phyloP scores from a whole-genome alignment of 1,140 invertebrate species.

The Heterodera carotae region DNA sequence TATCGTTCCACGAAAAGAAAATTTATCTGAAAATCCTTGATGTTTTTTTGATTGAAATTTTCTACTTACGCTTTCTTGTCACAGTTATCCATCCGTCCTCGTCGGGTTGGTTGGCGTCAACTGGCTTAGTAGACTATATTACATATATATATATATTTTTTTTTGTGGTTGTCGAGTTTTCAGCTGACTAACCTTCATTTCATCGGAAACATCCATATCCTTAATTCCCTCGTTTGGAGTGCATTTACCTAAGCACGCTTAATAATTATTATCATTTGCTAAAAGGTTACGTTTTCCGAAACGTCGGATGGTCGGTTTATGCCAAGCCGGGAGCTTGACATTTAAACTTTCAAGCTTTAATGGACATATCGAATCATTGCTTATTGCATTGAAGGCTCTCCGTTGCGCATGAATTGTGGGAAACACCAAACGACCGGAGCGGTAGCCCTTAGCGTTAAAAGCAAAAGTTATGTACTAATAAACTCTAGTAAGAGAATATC shows the following conservation, averaged over 20 bases:
- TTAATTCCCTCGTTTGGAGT: background rate
- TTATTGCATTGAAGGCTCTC: background rate
- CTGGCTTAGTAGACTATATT: background rate
- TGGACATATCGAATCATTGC: background rate
- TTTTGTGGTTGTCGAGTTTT: background rate
- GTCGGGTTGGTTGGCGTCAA: background rate
- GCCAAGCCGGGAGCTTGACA: slow-evolving; percentile 17
- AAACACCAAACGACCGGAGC: slow-evolving; percentile 18
- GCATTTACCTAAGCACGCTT: background rate
- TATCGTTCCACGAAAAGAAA: slow-evolving; percentile 32
- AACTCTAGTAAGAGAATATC: too few relatives aligned
- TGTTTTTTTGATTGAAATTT: background rate
- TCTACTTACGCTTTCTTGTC: slow-evolving; percentile 25
- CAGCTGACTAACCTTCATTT: background rate
- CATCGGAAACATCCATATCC: background rate
- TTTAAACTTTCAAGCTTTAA: slow-evolving; percentile 14
- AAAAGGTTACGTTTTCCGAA: background rate
- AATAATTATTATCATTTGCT: background rate
- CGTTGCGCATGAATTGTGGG: background rate
- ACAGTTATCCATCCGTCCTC: slow-evolving; percentile 27
- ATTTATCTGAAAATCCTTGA: slow-evolving; percentile 29
- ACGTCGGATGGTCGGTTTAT: background rate
- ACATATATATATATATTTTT: background rate
- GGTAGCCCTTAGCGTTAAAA: slow-evolving; percentile 7
- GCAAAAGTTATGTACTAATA: too few relatives aligned